Base-by-base conservation (phyloP, 2,797 vertebrate genomes). In the Mastacembelus armatus region DNA sequence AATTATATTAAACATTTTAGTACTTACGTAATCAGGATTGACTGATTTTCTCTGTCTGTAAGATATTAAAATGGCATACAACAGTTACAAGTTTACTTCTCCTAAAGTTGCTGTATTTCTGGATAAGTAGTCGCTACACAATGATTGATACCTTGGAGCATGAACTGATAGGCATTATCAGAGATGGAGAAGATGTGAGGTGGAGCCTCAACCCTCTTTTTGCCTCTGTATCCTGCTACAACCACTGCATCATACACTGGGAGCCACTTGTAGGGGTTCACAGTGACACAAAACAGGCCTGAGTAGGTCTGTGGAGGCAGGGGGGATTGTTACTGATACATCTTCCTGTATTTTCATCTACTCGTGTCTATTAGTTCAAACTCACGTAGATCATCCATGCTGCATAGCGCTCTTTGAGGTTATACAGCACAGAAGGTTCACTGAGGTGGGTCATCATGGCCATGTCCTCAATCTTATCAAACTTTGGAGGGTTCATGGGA, bases 371-470 rank as follows among this genome's bases (percentile, higher is more conserved):
- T 7, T 32, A n/a, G 30, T 32, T 32, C 2, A 52, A n/a, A 83
- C 85, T 76, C 62, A 87, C 92, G 75, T 96, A 96, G 92, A 97
- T 96, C 95, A 97, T 96, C 96, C 96, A 97, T 71, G 95, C 95
- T 90, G 95, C 95, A 0, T 96, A 97, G 35, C 95, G 95, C 92
- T 97, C 95, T 95, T 97, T 97, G 94, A 97, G 96, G 93, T 97
- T 97, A 88, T 95, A 97, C 91, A 97, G 91, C 91, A 97, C 95
- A 22, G 94, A 10, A 0, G 96, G 94, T 62, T 97, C 95, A 0
- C 81, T 89, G 81, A 93, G 91, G 81, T 93, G 91, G 75, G 92
- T 93, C 92, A 93, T 91, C 92, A 93, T 93, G 81, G 88, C 92
- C 92, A 93, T 93, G 90, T 93, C 92, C 87, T 93, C 92, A 74